Base-by-base conservation (phyloP, 1,140 invertebrate species). In the Panagrolaimus sp. region DNA sequence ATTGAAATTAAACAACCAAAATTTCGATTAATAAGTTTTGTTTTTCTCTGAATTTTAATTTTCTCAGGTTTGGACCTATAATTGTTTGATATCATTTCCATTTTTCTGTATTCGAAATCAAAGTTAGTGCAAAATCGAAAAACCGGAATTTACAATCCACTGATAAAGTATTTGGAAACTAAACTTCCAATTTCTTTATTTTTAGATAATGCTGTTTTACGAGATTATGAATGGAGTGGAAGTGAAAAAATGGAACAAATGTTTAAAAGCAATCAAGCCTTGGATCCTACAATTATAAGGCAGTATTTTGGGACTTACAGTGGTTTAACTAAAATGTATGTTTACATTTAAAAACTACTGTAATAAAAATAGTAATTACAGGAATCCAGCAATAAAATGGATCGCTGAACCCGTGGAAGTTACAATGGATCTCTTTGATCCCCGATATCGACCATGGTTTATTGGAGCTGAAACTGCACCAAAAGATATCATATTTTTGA, bases 301-400 rank as follows among this genome's bases (percentile, higher is more conserved):
- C 74, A 76, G 48, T 76, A 79, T 65, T 63, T 76, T 47, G 75
- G 70, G 23, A 76, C 74, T n/a, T 75, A 78, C 44, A 72, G 65
- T 63, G 74, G 74, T 11, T 46, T 76, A 42, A 78, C 76, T 4
- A 48, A 76, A 11, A 61, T 76, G 25, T 75, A 63, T 4, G 31
- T 38, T 38, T 38, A 4, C n/a, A n/a, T n/a, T n/a, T n/a, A n/a
- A n/a, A n/a, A n/a, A 38, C 7, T 38, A 38, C 2, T 38, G 31
- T 4, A 38, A 38, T 4, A 38, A 7, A 38, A 38, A 38, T 4
- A 38, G 7, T 38, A 38, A 38, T 38, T 38, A 38, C 7, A 38
- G 31, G 31, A 38, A 71, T 64, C 46, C 42, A 69, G 74, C 68
- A n/a, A 72, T 78, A 20, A 16, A 64, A 8, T 76, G 74, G 74